A percentile compares a stretch with the other conserved stretches of the same genome.
Evolutionary conservation across 2,113 vertebrate genomes (phyloP).

Genomic region (Pardalotus punctatus): DNA sequence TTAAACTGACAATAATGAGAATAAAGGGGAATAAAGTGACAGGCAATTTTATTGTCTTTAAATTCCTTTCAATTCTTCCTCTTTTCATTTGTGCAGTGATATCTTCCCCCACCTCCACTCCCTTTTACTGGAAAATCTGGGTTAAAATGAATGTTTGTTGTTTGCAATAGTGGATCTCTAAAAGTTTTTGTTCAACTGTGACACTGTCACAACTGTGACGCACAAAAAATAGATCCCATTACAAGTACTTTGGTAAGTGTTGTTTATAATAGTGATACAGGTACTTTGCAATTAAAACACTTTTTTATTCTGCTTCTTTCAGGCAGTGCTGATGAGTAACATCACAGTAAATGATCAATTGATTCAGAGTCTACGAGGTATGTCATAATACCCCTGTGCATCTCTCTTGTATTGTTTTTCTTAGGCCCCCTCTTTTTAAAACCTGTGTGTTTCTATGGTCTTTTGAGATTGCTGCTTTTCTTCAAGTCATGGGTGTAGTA

Average conservation of each 20-base stretch:
- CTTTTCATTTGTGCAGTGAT: background rate
- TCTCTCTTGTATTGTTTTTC: accelerated
- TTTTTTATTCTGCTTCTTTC: background rate
- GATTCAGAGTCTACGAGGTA: constrained; percentile 68
- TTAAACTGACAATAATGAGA: too few species aligned
- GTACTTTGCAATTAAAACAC: background rate
- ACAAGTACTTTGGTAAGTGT: background rate
- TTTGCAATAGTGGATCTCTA: background rate
- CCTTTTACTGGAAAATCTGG: background rate
- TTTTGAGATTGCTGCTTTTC: background rate
- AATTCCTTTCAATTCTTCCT: background rate
- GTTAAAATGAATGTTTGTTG: background rate
- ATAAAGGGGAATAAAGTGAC: background rate
- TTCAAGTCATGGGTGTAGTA: background rate
- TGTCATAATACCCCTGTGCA: background rate
- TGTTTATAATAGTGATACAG: background rate
- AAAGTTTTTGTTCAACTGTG: background rate
- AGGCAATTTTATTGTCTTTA: background rate
- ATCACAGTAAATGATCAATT: constrained; percentile 53
- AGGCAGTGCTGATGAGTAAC: constrained; percentile 61
- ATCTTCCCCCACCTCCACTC: accelerated
- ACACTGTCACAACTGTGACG: background rate
- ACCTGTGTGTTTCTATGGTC: background rate
- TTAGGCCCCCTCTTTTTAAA: background rate
- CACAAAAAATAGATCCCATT: background rate